Evolutionary conservation across 92 coral and sea anemone genomes (phyloP).

Genomic region (Paragorgia papillata): DNA sequence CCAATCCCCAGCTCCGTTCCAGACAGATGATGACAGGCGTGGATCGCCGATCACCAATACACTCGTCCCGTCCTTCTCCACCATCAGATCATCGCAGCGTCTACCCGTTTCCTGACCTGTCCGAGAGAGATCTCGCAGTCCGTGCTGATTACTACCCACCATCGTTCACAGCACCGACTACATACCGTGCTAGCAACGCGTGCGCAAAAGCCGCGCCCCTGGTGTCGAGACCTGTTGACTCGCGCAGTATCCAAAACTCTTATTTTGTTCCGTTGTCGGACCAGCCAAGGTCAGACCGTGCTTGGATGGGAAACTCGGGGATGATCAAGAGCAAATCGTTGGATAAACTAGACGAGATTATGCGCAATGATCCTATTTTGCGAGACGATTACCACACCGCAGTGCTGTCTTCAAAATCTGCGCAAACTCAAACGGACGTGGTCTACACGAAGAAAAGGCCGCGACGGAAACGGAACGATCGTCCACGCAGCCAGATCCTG

Average conservation of each 20-base stretch:
- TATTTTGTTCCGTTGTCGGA: constrained; percentile 40
- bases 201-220: constrained; percentile 23
- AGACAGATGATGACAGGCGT: constrained; percentile 4
- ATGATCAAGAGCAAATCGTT: constrained; percentile 42
- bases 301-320: constrained; percentile 27
- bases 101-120: neutral
- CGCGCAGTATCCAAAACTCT: neutral
- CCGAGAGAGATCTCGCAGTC: neutral
- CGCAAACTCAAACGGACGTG: constrained; percentile 34
- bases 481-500: constrained; percentile 41
- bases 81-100: neutral
- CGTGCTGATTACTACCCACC: constrained; percentile 7
- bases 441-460: constrained; percentile 22
- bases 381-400: constrained; percentile 26
- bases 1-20: constrained; percentile 27
- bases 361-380: constrained; percentile 40
- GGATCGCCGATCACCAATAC: neutral
- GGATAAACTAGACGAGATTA: constrained; percentile 41
- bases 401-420: constrained; percentile 14
- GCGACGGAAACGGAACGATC: constrained; percentile 38
- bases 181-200: neutral
- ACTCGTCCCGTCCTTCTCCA: neutral
- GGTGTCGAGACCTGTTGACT: constrained; percentile 16
- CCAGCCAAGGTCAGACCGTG: neutral
- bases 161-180: neutral